Evolutionary conservation across 2,888 invertebrate genomes (phyloP).

Genomic region (Atrina japonica): DNA sequence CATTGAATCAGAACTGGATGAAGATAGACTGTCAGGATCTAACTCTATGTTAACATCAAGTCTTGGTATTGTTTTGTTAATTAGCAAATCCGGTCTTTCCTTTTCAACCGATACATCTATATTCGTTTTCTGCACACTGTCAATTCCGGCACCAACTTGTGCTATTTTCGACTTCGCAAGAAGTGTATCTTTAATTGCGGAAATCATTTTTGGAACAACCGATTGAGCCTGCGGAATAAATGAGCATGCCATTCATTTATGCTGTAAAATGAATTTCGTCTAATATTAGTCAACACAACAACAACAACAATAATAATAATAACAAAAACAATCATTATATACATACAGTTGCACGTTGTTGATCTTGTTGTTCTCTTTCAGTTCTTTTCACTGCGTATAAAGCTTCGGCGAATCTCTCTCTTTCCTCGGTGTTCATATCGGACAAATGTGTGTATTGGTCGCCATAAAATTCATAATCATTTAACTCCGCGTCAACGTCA

Average conservation of each 20-base stretch:
- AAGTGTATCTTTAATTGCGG: constrained; percentile 7
- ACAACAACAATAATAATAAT: no score
- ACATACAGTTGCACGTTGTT: constrained; percentile 2
- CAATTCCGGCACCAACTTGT: constrained; percentile 14
- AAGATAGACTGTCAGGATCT: background rate
- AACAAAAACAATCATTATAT: no score
- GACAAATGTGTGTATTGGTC: background rate
- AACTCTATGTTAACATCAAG: constrained; percentile 1
- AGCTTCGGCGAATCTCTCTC: background rate
- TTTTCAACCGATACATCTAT: constrained; percentile 17
- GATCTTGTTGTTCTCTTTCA: constrained; percentile 2
- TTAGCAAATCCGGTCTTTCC: background rate
- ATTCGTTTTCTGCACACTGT: background rate
- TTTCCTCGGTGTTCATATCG: constrained; percentile 4
- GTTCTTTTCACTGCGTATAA: background rate
- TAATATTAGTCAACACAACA: no score
- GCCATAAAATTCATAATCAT: background rate
- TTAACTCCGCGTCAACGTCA: background rate
- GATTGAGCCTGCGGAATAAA: constrained; percentile 6
- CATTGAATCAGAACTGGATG: constrained; percentile 1
- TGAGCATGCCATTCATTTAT: background rate
- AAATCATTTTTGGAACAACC: constrained; percentile 3
- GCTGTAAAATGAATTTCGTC: background rate
- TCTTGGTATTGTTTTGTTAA: constrained; percentile 9
- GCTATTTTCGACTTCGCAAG: constrained; percentile 15